Evolutionary conservation across 2,113 vertebrate species (phyloP).

Genomic region (Catharus bicknelli): DNA sequence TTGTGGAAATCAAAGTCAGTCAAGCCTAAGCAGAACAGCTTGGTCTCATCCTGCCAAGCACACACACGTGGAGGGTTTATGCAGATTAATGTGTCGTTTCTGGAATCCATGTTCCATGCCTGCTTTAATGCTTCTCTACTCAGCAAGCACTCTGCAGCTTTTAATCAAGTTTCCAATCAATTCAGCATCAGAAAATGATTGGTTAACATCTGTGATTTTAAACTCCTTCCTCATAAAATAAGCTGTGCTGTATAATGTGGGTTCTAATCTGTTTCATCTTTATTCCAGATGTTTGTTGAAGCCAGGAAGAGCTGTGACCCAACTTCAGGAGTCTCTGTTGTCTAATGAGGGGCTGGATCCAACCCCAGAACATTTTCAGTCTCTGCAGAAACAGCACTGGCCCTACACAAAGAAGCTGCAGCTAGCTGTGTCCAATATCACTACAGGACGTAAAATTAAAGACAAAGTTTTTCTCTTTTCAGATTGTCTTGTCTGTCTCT

Average conservation of each 20-base stretch:
- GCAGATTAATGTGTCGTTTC: not conserved
- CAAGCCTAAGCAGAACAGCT: not conserved
- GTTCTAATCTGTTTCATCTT: not conserved
- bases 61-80: not conserved
- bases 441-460: not conserved
- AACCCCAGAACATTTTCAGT: not conserved
- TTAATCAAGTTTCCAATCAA: slow-evolving; percentile 11
- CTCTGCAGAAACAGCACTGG: not conserved
- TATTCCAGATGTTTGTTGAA: not conserved
- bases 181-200: not conserved
- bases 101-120: not conserved
- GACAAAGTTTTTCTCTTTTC: not conserved
- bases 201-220: slow-evolving; percentile 1
- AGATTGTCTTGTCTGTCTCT: not conserved
- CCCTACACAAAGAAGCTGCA: not conserved
- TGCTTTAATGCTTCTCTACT: not conserved
- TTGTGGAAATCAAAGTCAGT: not conserved
- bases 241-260: not conserved
- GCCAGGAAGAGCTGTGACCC: fast-evolving
- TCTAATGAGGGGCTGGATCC: not conserved
- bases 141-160: not conserved
- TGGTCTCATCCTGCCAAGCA: not conserved
- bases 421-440: not conserved
- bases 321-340: not conserved
- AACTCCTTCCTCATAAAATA: not conserved